Percentiles rank a stretch among this genome's conserved stretches.
phyloP scores from a whole-genome alignment of 2,797 vertebrate species.

The Takifugu ocellatus region DNA sequence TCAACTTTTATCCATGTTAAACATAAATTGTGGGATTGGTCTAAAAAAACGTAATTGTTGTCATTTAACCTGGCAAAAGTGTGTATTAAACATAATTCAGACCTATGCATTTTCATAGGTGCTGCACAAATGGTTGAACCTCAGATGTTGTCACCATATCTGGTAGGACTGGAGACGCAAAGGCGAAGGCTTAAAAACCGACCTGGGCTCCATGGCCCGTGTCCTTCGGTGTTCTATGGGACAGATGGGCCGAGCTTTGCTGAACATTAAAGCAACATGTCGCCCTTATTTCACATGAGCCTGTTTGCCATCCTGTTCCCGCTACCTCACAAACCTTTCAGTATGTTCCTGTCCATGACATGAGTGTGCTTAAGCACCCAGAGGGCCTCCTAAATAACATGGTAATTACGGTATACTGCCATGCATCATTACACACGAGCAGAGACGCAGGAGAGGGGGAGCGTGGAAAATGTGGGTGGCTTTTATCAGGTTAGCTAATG shows the following conservation, averaged over 20 bases:
- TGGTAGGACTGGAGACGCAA: conserved; percentile 1
- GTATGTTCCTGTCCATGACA: conserved; percentile 14
- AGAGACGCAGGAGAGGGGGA: conserved; percentile 7
- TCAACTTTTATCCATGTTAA: no score
- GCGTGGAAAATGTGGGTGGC: not conserved
- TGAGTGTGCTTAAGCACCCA: not conserved
- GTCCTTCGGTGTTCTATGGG: conserved; percentile 8
- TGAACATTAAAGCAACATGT: conserved; percentile 12
- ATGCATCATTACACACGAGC: conserved; percentile 23
- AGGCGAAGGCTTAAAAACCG: conserved; percentile 3
- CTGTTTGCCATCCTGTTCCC: conserved; percentile 13
- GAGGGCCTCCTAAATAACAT: conserved; percentile 22
- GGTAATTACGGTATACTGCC: conserved; percentile 8
- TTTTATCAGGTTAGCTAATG: no score
- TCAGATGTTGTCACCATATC: conserved; percentile 1
- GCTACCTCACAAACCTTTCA: conserved; percentile 5
- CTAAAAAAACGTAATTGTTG: no score
- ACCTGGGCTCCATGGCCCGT: conserved; percentile 20
- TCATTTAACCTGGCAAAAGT: not conserved
- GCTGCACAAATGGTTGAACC: conserved; percentile 8
- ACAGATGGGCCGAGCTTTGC: conserved; percentile 25
- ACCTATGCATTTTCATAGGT: not conserved
- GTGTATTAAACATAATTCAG: not conserved
- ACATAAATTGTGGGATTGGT: no score
- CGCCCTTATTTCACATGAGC: not conserved